Evolutionary conservation across 2,113 vertebrate genomes (phyloP), one percentile per base, ranked within the genome.

Genomic region (Esox niger): DNA sequence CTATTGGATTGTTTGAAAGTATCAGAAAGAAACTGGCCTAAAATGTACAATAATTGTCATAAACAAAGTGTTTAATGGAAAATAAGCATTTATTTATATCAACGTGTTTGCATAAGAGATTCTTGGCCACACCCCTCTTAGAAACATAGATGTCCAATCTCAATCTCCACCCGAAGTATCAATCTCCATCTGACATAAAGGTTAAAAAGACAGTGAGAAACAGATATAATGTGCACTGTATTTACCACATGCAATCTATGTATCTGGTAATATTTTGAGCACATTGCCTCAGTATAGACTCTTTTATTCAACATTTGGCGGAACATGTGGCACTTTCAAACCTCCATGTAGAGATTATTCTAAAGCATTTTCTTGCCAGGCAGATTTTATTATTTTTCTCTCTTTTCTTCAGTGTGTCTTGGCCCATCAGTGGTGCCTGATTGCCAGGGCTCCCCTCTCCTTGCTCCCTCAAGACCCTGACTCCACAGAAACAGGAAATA

Each of bases 401-500:
- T 66, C 65, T 75, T 77, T 82, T 84, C 81, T 87, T 80, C 86
- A 84, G 89, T 90, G 82, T 86, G 84, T 92, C 81, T 92, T 94
- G 91, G 92, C 90, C 85, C 31, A 74, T 79, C 85, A 69, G 75
- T 86, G 64, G 81, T 66, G 68, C 35, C 82, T 81, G 82, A 78
- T 76, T 75, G 88, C 91, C 91, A 91, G 84, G 78, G 84, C 84
- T 91, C 82, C 87, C 89, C 89, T 91, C 88, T 33, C 30, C 31
- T 90, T 78, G 55, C 88, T 94, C 92, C 90, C 91, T 49, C 77
- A 32, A 76, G 90, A 88, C 89, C 82, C 81, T 80, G 80, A 84
- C 88, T 84, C 87, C 87, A 88, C 82, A 88, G 90, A 91, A 91
- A 94, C 91, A 93, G 91, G 91, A 93, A 93, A 93, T 92, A 91